These are phyloP conservation scores for Miichthys miiuy DNA, from an alignment of 2,797 vertebrate genomes.

Conservation along the genomic window DNA sequence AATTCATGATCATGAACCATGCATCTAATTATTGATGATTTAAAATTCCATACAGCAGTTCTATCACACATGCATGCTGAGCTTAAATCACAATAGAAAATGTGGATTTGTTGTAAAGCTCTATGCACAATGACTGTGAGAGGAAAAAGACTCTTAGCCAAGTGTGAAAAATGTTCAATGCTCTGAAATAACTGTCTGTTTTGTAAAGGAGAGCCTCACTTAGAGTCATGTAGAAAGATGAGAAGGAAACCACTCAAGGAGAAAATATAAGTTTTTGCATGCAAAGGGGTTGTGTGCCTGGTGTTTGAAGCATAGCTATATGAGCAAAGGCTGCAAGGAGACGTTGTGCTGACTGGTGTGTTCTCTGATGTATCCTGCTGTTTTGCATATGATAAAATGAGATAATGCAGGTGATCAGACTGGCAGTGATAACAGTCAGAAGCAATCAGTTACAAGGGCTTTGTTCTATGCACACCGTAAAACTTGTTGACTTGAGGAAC, in stretches of 20 bases:
- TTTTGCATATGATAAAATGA: slow-evolving; percentile 34
- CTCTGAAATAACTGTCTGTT: slow-evolving; percentile 48
- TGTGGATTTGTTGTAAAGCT: background rate
- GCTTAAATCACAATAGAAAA: slow-evolving; percentile 24
- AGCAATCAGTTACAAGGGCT: slow-evolving; percentile 4
- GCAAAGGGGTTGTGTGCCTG: slow-evolving; percentile 34
- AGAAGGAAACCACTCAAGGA: slow-evolving; percentile 59
- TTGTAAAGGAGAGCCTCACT: slow-evolving; percentile 37
- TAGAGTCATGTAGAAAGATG: slow-evolving; percentile 44
- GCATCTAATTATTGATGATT: slow-evolving; percentile 11
- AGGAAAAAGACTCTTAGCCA: background rate
- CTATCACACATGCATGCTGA: slow-evolving; percentile 1
- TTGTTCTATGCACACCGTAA: slow-evolving; percentile 12
- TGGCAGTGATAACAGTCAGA: slow-evolving; percentile 1
- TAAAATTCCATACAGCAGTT: slow-evolving; percentile 3
- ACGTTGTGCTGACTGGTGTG: slow-evolving; percentile 34
- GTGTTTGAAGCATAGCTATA: slow-evolving; percentile 44
- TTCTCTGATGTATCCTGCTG: slow-evolving; percentile 31
- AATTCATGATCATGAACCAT: slow-evolving; percentile 7
- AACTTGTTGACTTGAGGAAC: background rate
- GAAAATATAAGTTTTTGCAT: slow-evolving; percentile 56
- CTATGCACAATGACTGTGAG: background rate
- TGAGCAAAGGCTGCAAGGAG: slow-evolving; percentile 22
- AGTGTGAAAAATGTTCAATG: slow-evolving; percentile 41
- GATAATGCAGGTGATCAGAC: slow-evolving; percentile 32